phyloP scores from a whole-genome alignment of 2,888 invertebrate genomes.

The Aspidiotus rigidus region DNA sequence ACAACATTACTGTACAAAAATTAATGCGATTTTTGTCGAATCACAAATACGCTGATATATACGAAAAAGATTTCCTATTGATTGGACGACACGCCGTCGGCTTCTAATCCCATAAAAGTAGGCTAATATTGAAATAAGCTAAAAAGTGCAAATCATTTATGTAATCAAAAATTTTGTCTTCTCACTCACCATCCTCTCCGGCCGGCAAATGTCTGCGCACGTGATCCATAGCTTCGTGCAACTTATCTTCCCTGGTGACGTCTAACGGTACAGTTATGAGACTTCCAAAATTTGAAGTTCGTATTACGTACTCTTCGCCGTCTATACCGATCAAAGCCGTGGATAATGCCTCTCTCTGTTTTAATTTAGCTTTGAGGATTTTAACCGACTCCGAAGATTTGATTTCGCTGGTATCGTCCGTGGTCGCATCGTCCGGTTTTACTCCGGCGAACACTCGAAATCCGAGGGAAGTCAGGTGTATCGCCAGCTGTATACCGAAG shows the following conservation, averaged over 20 bases:
- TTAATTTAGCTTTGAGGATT: conserved; percentile 43
- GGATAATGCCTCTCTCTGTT: conserved; percentile 43
- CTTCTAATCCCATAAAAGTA: too few relatives aligned
- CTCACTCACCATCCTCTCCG: conserved; percentile 65
- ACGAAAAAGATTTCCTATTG: too few relatives aligned
- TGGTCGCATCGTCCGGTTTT: conserved; percentile 34
- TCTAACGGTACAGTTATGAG: conserved; percentile 64
- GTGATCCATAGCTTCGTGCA: conserved; percentile 68
- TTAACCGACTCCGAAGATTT: conserved; percentile 37
- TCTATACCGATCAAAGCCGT: conserved; percentile 36
- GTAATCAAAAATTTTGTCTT: too few relatives aligned
- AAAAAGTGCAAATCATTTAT: too few relatives aligned
- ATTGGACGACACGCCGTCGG: too few relatives aligned
- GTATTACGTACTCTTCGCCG: conserved; percentile 42
- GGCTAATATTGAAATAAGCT: too few relatives aligned
- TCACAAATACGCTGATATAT: too few relatives aligned
- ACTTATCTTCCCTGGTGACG: conserved; percentile 67
- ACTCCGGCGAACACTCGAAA: conserved; percentile 71
- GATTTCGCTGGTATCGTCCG: conserved; percentile 22
- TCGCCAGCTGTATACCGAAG: conserved; percentile 62
- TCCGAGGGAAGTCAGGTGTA: conserved; percentile 60
- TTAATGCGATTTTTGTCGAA: too few relatives aligned
- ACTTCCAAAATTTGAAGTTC: conserved; percentile 44
- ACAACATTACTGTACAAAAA: too few relatives aligned
- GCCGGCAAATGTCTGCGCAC: conserved; percentile 71